Base-by-base conservation (phyloP, 1,140 invertebrate species). In the Acromyrmex charruanus region DNA sequence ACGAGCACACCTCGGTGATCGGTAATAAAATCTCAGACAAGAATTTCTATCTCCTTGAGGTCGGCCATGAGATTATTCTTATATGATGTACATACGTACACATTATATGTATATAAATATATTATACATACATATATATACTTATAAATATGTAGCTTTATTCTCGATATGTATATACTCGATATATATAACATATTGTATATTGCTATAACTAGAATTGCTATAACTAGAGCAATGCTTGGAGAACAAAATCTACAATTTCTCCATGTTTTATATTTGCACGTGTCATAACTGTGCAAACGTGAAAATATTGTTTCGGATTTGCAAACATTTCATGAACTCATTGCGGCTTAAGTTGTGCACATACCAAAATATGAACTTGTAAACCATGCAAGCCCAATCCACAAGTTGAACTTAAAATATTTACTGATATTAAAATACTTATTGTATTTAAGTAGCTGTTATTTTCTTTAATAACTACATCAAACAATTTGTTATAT, bases 21-120 rank as follows among this genome's bases (percentile, higher is more conserved):
- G 68, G 28, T 74, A 72, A 74, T 82, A 74, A 72, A 72, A 82
- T 82, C 16, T 21, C 25, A 74, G 53, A 59, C 31, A 59, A 39
- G 66, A 61, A 82, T 86, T 86, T 85, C 74, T 75, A 66, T 21
- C 51, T 81, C 49, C 49, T 84, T 66, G 58, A 81, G 35, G 59
- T 21, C 51, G n/a, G 0, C 10, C 25, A 35, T 10, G 53, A 72
- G 49, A 59, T 72, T 82, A 71, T 82, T 25, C 35, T 16, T 65
- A 5, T 58, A 18, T 58, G 28, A 80, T 68, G 53, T 25, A 44
- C 5, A 44, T 61, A 77, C 14, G 14, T 14, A 7, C 21, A 9
- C 44, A 44, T 31, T 58, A 44, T 31, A 39, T 49, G 12, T 28
- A 68, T 16, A 7, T 16, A 7, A 6, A 44, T 10, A 44, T 44